Percentiles rank a stretch among this genome's conserved stretches.
Evolutionary conservation across 2,113 vertebrate species (phyloP).

Genomic region (Ptyas mucosa): DNA sequence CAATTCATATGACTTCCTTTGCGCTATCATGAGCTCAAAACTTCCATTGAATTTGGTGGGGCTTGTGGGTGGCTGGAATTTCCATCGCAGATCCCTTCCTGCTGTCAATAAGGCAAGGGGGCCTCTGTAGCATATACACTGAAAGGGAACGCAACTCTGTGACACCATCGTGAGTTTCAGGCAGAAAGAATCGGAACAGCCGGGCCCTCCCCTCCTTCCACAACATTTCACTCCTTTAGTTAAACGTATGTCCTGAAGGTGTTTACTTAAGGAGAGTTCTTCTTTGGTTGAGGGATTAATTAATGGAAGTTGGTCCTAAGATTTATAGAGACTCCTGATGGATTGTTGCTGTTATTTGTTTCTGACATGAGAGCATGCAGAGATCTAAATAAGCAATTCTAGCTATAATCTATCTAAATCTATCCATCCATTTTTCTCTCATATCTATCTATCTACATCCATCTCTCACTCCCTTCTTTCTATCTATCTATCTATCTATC

Average conservation of each 20-base stretch:
- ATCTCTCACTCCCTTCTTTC: too few species aligned
- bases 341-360: not conserved
- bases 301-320: not conserved
- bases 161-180: not conserved
- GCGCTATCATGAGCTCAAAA: not conserved
- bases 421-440: too few species aligned
- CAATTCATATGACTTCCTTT: not conserved
- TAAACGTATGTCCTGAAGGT: not conserved
- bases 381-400: not conserved
- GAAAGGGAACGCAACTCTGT: not conserved
- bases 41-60: not conserved
- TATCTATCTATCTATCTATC: too few species aligned
- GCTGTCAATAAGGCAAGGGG: not conserved
- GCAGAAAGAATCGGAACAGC: not conserved
- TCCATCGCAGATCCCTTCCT: not conserved
- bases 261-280: not conserved
- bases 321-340: not conserved
- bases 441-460: too few species aligned
- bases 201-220: not conserved
- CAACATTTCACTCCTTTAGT: not conserved
- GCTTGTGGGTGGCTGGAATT: not conserved
- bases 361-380: not conserved
- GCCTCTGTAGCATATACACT: not conserved
- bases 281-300: not conserved
- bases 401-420: not conserved